Percentiles rank a stretch among this genome's conserved stretches.
These are phyloP conservation scores for Electrona antarctica DNA, from an alignment of 2,113 vertebrate genomes.

Conservation along the genomic window DNA sequence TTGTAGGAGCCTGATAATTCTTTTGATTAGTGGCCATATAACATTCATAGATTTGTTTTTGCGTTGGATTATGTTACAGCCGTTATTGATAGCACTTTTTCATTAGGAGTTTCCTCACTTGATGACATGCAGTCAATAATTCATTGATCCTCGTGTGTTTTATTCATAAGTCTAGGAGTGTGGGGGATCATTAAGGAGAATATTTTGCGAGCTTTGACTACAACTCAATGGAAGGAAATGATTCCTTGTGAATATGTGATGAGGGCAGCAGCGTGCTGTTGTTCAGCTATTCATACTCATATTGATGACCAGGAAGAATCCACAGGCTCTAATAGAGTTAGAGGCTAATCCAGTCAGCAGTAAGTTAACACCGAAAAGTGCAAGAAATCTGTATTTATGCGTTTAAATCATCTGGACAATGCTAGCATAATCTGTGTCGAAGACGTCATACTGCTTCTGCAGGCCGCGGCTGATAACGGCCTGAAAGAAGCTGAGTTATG, in stretches of 20 bases:
- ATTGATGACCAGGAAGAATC: slow-evolving; percentile 35
- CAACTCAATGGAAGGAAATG: slow-evolving; percentile 55
- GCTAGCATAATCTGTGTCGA: background rate
- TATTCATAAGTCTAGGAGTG: slow-evolving; percentile 71
- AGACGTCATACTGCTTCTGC: background rate
- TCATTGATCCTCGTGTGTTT: slow-evolving; percentile 69
- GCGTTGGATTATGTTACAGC: slow-evolving; percentile 34
- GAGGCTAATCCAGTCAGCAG: slow-evolving; percentile 9
- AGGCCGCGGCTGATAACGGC: background rate
- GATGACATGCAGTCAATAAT: slow-evolving; percentile 73
- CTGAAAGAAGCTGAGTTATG: no score
- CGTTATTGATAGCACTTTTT: slow-evolving; percentile 63
- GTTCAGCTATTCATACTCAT: slow-evolving; percentile 17
- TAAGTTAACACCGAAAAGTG: slow-evolving; percentile 10
- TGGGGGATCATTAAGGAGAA: slow-evolving; percentile 61
- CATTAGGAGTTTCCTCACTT: slow-evolving; percentile 66
- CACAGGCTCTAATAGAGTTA: slow-evolving; percentile 28
- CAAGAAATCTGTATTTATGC: slow-evolving; percentile 9
- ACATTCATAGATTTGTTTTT: slow-evolving; percentile 57
- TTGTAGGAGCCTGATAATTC: slow-evolving; percentile 25
- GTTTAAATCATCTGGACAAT: slow-evolving; percentile 13
- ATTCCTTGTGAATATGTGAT: slow-evolving; percentile 64
- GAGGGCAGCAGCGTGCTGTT: slow-evolving; percentile 40
- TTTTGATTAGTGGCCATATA: slow-evolving; percentile 46
- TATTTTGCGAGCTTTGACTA: slow-evolving; percentile 61